These are phyloP conservation scores for Eutolmus rufibarbis DNA, from an alignment of 2,888 invertebrate species.

Conservation along the genomic window DNA sequence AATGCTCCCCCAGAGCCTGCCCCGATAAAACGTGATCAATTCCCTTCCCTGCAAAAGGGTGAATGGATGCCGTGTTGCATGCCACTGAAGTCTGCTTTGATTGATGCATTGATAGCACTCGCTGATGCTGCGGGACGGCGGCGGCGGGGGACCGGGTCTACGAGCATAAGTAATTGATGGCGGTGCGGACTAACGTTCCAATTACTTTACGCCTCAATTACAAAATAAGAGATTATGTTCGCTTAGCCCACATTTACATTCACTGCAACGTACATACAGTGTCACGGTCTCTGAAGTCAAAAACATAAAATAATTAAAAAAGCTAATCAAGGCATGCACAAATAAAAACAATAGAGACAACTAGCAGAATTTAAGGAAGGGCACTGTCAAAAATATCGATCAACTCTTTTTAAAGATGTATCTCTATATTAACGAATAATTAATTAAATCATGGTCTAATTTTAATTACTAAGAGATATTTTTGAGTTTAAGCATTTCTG, in stretches of 20 bases:
- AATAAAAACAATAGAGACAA: no score
- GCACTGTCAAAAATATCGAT: no score
- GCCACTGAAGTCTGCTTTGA: constrained; percentile 13
- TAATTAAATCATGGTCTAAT: no score
- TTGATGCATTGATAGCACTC: constrained; percentile 3
- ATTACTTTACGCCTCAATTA: not conserved
- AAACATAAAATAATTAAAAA: not conserved
- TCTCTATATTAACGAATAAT: no score
- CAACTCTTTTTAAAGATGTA: no score
- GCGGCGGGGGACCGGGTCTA: not conserved
- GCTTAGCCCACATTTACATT: not conserved
- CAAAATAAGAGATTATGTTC: not conserved
- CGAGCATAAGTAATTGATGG: not conserved
- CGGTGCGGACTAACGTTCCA: not conserved
- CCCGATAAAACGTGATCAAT: not conserved
- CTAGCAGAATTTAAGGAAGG: no score
- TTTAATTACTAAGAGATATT: no score
- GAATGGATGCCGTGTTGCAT: constrained; percentile 4
- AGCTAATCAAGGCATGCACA: no score
- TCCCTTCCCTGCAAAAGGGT: not conserved
- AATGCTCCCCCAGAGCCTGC: not conserved
- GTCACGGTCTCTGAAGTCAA: not conserved
- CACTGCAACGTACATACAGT: not conserved
- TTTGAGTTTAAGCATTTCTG: no score
- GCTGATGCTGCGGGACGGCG: not conserved